Evolutionary conservation across 2,888 invertebrate species (phyloP).

Genomic region (Drosophila conformis): DNA sequence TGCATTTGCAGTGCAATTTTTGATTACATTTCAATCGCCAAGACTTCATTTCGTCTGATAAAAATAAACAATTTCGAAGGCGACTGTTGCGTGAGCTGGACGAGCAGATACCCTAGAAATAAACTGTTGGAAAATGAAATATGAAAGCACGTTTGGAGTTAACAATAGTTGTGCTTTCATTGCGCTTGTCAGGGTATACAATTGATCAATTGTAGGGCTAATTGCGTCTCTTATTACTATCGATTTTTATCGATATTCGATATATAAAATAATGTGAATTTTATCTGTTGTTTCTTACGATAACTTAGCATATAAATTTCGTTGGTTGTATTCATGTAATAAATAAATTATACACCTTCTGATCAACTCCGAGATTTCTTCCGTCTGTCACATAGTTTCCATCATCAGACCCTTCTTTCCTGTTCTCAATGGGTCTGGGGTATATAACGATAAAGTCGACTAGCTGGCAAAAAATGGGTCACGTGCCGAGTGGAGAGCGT

Average conservation of each 20-base stretch:
- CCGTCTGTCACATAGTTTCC: background rate
- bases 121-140: conserved; percentile 5
- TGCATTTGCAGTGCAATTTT: conserved; percentile 59
- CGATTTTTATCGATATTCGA: background rate
- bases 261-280: accelerated
- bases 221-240: background rate
- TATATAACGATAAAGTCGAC: conserved; percentile 10
- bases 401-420: background rate
- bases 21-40: conserved; percentile 69
- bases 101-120: background rate
- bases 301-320: too few relatives aligned
- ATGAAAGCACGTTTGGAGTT: background rate
- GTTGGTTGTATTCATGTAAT: background rate
- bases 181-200: background rate
- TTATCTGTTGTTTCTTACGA: background rate
- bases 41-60: background rate
- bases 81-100: background rate
- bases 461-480: conserved; percentile 52
- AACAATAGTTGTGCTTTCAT: background rate
- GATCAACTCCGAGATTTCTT: background rate
- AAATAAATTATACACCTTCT: background rate
- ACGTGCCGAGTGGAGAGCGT: conserved; percentile 42
- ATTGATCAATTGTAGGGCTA: background rate
- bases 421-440: background rate
- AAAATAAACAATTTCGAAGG: background rate